Conservation (phyloP, 2,888 invertebrate genomes). For the Epirrhoe alternata region DNA sequence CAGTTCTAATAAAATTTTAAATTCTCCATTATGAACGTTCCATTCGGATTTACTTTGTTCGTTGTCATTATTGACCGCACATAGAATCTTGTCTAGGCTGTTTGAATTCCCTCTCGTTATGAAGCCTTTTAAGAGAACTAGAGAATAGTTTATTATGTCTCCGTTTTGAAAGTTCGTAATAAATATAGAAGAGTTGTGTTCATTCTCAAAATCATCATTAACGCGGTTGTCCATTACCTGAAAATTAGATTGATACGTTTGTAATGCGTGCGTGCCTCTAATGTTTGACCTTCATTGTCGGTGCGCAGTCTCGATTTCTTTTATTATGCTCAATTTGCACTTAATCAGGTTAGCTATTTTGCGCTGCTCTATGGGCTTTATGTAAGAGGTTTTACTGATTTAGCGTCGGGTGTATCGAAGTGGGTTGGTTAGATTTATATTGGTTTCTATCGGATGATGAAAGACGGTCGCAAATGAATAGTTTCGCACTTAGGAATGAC, state of each 20-base stretch:
- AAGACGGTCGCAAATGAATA: slow-evolving; percentile 73
- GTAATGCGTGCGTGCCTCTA: slow-evolving; percentile 44
- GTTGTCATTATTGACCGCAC: slow-evolving; percentile 71
- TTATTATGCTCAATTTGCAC: slow-evolving; percentile 53
- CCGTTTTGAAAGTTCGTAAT: slow-evolving; percentile 87
- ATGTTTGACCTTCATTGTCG: slow-evolving; percentile 56
- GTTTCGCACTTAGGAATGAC: slow-evolving; percentile 79
- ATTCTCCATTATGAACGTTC: slow-evolving; percentile 88
- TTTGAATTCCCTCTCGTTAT: slow-evolving; percentile 78
- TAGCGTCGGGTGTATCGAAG: slow-evolving; percentile 44
- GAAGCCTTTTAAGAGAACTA: slow-evolving; percentile 86
- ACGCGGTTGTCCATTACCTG: slow-evolving; percentile 83
- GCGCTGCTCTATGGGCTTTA: slow-evolving; percentile 33
- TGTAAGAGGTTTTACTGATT: slow-evolving; percentile 37
- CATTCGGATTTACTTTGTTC: slow-evolving; percentile 79
- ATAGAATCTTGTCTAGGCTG: slow-evolving; percentile 72
- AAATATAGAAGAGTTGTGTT: slow-evolving; percentile 75
- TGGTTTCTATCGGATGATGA: slow-evolving; percentile 55
- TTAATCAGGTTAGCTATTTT: slow-evolving; percentile 58
- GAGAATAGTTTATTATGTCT: slow-evolving; percentile 85
- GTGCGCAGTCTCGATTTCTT: slow-evolving; percentile 56
- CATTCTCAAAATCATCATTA: slow-evolving; percentile 74
- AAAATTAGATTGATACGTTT: slow-evolving; percentile 60
- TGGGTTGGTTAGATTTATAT: slow-evolving; percentile 57
- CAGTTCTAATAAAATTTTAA: slow-evolving; percentile 88